A percentile compares a stretch with the other conserved stretches of the same genome.
phyloP scores from a whole-genome alignment of 2,888 invertebrate genomes.

The Maniola hyperantus region DNA sequence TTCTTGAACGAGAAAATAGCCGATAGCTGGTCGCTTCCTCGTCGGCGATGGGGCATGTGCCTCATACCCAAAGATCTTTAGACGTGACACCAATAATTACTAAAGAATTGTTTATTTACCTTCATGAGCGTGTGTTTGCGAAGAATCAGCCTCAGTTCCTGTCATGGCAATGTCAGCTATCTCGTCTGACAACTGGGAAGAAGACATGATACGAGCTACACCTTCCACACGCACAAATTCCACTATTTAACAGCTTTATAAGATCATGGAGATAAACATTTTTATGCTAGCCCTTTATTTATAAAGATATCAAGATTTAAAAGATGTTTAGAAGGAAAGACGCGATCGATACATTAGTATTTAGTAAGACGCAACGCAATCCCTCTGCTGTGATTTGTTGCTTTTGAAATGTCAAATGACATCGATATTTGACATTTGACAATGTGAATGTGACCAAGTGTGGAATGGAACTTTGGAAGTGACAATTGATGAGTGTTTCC shows the following conservation, averaged over 20 bases:
- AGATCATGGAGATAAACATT: neutral
- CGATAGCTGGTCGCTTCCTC: too few relatives aligned
- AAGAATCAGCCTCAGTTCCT: constrained; percentile 67
- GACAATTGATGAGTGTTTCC: too few relatives aligned
- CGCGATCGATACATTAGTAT: neutral
- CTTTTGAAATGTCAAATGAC: too few relatives aligned
- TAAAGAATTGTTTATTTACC: constrained; percentile 62
- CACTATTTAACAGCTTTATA: constrained; percentile 1
- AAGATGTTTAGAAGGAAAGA: neutral
- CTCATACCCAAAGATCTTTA: too few relatives aligned
- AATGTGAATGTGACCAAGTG: too few relatives aligned
- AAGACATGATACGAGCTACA: constrained; percentile 39
- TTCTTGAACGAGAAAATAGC: too few relatives aligned
- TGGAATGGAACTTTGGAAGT: too few relatives aligned
- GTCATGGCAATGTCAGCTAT: constrained; percentile 65
- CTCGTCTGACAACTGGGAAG: constrained; percentile 63
- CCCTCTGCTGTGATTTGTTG: too few relatives aligned
- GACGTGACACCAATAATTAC: neutral
- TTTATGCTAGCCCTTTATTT: neutral
- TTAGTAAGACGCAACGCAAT: neutral
- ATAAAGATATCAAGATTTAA: neutral
- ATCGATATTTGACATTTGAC: too few relatives aligned
- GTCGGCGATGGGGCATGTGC: too few relatives aligned
- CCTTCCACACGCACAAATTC: neutral
- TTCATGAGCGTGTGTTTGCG: constrained; percentile 69